Percentiles rank a stretch among this genome's conserved stretches.
These are phyloP conservation scores for Cyanoramphus novaezelandiae DNA, from an alignment of 2,113 vertebrate genomes.

Conservation along the genomic window DNA sequence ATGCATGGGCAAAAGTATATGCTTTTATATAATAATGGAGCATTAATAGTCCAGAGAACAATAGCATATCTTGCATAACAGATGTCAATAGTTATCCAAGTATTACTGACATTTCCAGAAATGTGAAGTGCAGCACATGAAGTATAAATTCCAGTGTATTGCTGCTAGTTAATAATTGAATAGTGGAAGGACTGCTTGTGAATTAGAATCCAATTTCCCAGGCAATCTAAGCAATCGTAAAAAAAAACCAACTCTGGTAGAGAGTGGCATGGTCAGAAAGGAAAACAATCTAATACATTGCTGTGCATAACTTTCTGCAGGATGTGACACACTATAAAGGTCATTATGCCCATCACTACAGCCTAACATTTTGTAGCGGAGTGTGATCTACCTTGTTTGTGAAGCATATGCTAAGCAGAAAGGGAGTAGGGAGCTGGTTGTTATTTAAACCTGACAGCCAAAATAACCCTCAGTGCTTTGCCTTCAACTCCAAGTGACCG, in stretches of 20 bases:
- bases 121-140: background rate
- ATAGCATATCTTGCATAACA: background rate
- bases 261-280: background rate
- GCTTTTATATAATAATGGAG: background rate
- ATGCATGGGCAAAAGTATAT: background rate
- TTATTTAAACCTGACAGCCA: conserved; percentile 28
- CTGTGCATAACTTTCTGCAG: background rate
- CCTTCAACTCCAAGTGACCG: background rate
- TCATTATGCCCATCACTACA: background rate
- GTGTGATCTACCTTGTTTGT: background rate
- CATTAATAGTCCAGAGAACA: background rate
- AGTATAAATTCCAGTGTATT: background rate
- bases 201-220: background rate
- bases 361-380: background rate
- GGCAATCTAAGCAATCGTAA: background rate
- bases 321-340: background rate
- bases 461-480: background rate
- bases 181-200: background rate
- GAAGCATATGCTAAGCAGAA: conserved; percentile 26
- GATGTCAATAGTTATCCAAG: background rate
- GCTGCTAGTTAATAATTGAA: background rate
- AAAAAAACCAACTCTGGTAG: background rate
- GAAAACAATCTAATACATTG: background rate
- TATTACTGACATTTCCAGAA: background rate
- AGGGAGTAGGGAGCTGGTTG: background rate